Percentiles rank a stretch among this genome's conserved stretches.
Evolutionary conservation across 2,797 vertebrate genomes (phyloP).

Genomic region (Chloroceryle amazona): DNA sequence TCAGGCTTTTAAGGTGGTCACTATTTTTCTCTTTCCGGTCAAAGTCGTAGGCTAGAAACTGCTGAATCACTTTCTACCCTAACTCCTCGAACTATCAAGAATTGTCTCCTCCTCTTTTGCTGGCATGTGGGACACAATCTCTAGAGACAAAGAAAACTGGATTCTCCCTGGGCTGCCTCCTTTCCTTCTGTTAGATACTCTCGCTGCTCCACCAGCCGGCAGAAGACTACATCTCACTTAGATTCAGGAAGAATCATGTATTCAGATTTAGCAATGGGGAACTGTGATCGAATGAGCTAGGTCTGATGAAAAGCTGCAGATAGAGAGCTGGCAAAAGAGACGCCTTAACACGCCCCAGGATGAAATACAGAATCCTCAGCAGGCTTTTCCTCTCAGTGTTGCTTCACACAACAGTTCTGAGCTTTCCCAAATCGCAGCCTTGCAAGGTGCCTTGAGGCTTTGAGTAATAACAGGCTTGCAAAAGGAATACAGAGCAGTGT

Average conservation of each 20-base stretch:
- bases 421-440: background rate
- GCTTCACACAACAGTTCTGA: background rate
- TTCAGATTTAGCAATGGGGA: background rate
- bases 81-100: background rate
- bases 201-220: slow-evolving; percentile 18
- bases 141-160: background rate
- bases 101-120: background rate
- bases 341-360: background rate
- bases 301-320: background rate
- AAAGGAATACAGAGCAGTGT: background rate
- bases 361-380: background rate
- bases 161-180: background rate
- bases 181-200: background rate
- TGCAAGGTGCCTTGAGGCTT: background rate
- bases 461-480: background rate
- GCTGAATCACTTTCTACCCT: background rate
- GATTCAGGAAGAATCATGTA: fast-evolving
- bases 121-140: background rate
- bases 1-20: background rate
- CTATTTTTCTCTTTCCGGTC: background rate
- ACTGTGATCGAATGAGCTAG: fast-evolving
- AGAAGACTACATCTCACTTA: background rate
- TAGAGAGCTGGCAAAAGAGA: background rate
- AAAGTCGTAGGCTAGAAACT: background rate
- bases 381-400: background rate